Evolutionary conservation across 2,797 vertebrate species (phyloP).

Genomic region (Botia almorhae): DNA sequence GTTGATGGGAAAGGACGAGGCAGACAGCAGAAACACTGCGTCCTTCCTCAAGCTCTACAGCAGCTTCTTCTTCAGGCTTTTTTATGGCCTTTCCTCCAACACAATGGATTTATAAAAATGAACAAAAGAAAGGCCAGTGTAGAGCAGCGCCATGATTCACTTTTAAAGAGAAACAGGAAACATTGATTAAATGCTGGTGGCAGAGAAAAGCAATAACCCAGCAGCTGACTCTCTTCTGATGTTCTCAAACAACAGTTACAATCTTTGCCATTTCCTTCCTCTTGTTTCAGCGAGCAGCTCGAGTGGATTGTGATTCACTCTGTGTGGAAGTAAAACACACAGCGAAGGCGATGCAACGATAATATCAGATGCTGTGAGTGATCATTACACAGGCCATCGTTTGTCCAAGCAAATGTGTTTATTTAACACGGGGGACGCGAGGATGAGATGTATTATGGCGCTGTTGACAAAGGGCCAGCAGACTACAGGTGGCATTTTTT

Average conservation of each 20-base stretch:
- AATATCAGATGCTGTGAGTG: slow-evolving; percentile 31
- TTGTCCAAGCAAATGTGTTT: slow-evolving; percentile 3
- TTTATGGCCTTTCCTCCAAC: slow-evolving; percentile 13
- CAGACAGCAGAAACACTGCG: slow-evolving; percentile 4
- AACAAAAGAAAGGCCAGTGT: slow-evolving; percentile 22
- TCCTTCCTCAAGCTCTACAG: background rate
- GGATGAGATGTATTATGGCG: slow-evolving; percentile 6
- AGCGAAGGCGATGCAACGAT: slow-evolving; percentile 18
- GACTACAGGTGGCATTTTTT: slow-evolving; percentile 32
- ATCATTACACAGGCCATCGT: slow-evolving; percentile 9
- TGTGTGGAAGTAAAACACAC: slow-evolving; percentile 7
- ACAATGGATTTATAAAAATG: slow-evolving; percentile 37
- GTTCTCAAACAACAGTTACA: slow-evolving; percentile 23
- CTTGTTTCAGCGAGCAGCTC: slow-evolving; percentile 30
- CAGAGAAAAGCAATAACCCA: slow-evolving; percentile 38
- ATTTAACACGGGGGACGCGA: background rate
- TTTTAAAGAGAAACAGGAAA: slow-evolving; percentile 41
- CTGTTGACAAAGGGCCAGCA: background rate
- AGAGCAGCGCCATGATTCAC: slow-evolving; percentile 27
- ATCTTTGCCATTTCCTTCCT: slow-evolving; percentile 23
- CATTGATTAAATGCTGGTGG: slow-evolving; percentile 38
- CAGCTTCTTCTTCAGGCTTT: slow-evolving; percentile 25
- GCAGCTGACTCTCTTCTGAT: background rate
- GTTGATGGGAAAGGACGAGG: slow-evolving; percentile 5
- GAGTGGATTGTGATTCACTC: slow-evolving; percentile 29